A percentile compares a stretch with the other conserved stretches of the same genome.
These are phyloP conservation scores for Pseudochromis fuscus DNA, from an alignment of 2,797 vertebrate genomes.

Conservation along the genomic window DNA sequence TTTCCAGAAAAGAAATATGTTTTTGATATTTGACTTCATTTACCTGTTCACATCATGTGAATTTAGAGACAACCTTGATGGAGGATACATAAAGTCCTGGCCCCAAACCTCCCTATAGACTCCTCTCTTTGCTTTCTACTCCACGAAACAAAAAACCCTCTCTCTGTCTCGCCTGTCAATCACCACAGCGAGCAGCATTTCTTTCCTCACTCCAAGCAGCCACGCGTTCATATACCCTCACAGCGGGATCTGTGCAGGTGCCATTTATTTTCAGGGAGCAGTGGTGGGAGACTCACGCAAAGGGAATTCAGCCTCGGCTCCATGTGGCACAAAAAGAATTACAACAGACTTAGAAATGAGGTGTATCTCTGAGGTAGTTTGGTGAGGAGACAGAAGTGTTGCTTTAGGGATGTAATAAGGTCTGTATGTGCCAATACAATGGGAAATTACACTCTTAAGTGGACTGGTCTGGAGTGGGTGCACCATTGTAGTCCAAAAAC, in stretches of 20 bases:
- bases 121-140: background rate
- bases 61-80: background rate
- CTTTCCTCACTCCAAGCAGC: conserved; percentile 5
- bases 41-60: conserved; percentile 10
- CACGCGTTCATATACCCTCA: conserved; percentile 17
- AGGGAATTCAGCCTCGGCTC: conserved; percentile 23
- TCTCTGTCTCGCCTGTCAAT: conserved; percentile 34
- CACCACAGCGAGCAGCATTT: conserved; percentile 2
- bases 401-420: background rate
- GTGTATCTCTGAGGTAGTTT: too few relatives aligned
- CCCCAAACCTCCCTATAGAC: background rate
- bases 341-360: conserved; percentile 1
- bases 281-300: conserved; percentile 2
- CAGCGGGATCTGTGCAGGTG: conserved; percentile 15
- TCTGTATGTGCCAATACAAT: background rate
- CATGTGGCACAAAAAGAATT: conserved; percentile 30
- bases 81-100: background rate
- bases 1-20: background rate
- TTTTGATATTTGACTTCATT: too few relatives aligned
- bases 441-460: background rate
- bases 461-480: background rate
- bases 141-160: background rate
- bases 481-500: too few relatives aligned
- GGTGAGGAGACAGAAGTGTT: background rate
- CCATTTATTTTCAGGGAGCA: conserved; percentile 23